These are phyloP conservation scores for Haemorhous mexicanus DNA, from an alignment of 2,113 vertebrate genomes.

Conservation along the genomic window DNA sequence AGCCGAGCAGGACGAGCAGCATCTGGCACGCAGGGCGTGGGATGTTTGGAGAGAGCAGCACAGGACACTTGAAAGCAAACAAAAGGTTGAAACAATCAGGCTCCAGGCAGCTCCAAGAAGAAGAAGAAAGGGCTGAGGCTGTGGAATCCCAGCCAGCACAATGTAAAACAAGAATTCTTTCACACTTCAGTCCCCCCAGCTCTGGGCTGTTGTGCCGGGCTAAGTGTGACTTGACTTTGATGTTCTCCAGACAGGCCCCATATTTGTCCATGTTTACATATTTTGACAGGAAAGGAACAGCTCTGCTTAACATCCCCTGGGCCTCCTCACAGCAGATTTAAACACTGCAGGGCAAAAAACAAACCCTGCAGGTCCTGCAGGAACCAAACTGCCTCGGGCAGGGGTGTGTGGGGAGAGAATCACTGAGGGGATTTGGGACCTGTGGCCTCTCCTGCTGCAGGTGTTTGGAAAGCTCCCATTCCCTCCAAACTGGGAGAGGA, in stretches of 20 bases:
- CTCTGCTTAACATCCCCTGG: slow-evolving; percentile 49
- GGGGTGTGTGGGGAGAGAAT: background rate
- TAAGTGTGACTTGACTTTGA: slow-evolving; percentile 55
- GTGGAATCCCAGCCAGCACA: background rate
- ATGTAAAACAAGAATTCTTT: background rate
- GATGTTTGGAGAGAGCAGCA: background rate
- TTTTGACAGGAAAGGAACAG: slow-evolving; percentile 21
- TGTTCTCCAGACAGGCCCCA: slow-evolving; percentile 23
- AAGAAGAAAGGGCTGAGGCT: background rate
- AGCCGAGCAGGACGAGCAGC: background rate
- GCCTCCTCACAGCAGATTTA: background rate
- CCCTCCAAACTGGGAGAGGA: slow-evolving; percentile 1
- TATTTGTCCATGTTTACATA: slow-evolving; percentile 64
- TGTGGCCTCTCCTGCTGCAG: background rate
- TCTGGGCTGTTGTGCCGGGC: background rate
- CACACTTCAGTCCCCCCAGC: background rate
- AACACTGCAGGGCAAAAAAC: background rate
- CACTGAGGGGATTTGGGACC: background rate
- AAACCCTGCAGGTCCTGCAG: background rate
- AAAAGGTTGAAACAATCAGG: background rate
- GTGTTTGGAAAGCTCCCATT: background rate
- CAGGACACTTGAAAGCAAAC: background rate
- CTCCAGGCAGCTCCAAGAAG: background rate
- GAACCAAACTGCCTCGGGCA: rapidly evolving
- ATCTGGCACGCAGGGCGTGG: background rate